Evolutionary conservation across 2,797 vertebrate genomes (phyloP), one percentile per base, ranked within the genome.

Genomic region (Cephalopachus bancanus): DNA sequence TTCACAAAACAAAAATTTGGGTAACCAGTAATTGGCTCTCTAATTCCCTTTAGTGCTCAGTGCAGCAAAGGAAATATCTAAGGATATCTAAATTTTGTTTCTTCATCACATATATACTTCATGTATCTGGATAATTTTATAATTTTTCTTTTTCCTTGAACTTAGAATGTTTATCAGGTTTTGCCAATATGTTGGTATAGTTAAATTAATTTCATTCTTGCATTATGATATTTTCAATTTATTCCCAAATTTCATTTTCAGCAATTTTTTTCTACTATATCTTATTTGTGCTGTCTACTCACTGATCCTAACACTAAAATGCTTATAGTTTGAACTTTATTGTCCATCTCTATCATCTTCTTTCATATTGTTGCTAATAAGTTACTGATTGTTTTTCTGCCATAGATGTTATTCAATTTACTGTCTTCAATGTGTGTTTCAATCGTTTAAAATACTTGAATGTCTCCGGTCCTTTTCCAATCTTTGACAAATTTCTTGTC

Each of bases 81-180:
- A 75, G 28, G n/a, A 33, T 83, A 6, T 57, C 26, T 79, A 16
- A 75, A 30, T 71, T 60, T 74, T 87, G 11, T 62, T 81, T 87
- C 37, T 30, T 91, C 10, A 74, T 26, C 30, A 75, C 33, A 89
- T 28, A 83, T 69, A 74, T 1, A 55, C 12, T 93, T 91, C 75
- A 26, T 79, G 5, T 89, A 3, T 67, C 78, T 86, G 4, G 1
- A 74, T 26, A 86, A 57, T 26, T 76, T 4, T 19, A 93, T 17
- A 78, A 51, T 84, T 84, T 89, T 92, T 67, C 2, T 86, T 95
- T 30, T 55, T 86, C 55, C 19, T 80, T 89, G 24, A 89, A 53
- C 12, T 64, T 72, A 12, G 89, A 92, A 79, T 62, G 4, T 75
- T 95, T 53, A 51, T 30, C 51, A 91, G 53, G 14, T 91, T 83